Evolutionary conservation across 2,113 vertebrate species (phyloP).

Genomic region (Anguilla japonica): DNA sequence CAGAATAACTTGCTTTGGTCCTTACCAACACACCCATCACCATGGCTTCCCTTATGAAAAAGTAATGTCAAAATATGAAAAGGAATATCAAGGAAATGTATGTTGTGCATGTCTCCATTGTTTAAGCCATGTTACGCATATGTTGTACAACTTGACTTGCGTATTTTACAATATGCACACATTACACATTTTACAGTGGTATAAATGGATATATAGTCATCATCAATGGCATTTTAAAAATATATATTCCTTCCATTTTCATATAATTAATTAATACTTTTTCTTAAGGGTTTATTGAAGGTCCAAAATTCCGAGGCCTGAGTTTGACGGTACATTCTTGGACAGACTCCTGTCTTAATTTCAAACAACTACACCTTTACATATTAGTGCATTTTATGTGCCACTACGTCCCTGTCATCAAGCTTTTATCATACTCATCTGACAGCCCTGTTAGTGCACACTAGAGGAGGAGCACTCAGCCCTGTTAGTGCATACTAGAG

Average conservation of each 20-base stretch:
- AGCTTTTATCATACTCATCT: conserved; percentile 47
- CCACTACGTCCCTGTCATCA: conserved; percentile 66
- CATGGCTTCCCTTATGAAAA: conserved; percentile 71
- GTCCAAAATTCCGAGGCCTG: conserved; percentile 72
- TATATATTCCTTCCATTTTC: conserved; percentile 66
- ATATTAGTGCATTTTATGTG: conserved; percentile 80
- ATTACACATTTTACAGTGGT: background rate
- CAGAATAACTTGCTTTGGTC: conserved; percentile 72
- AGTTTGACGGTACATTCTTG: conserved; percentile 79
- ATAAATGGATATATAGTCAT: background rate
- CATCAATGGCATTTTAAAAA: conserved; percentile 45
- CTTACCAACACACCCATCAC: conserved; percentile 75
- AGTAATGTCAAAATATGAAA: conserved; percentile 73
- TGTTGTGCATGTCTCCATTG: conserved; percentile 70
- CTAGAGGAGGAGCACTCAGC: background rate
- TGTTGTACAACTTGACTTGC: background rate
- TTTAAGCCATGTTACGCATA: conserved; percentile 64
- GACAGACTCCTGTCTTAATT: conserved; percentile 64
- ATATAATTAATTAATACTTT: conserved; percentile 68
- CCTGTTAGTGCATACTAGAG: background rate
- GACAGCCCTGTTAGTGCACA: conserved; percentile 59
- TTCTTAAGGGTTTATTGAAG: conserved; percentile 56
- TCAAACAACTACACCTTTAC: conserved; percentile 69
- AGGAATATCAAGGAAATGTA: conserved; percentile 46
- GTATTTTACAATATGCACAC: conserved; percentile 3